phyloP scores from a whole-genome alignment of 2,113 vertebrate genomes.

The Syngnathus typhle region DNA sequence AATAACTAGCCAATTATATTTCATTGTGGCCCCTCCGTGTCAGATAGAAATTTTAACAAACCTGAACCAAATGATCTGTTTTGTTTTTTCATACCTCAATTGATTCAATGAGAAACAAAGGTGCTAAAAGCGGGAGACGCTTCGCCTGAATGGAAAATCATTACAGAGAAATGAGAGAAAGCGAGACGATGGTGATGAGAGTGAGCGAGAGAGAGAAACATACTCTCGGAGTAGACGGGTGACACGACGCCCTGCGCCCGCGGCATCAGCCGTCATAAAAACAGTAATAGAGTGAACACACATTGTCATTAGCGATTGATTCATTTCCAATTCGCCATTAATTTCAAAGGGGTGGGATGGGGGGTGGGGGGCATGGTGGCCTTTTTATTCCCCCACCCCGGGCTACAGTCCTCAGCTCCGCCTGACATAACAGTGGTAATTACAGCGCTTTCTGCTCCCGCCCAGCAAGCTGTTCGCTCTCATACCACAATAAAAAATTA shows the following conservation, averaged over 20 bases:
- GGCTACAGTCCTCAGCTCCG: constrained; percentile 61
- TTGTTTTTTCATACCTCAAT: constrained; percentile 19
- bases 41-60: constrained; percentile 10
- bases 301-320: constrained; percentile 74
- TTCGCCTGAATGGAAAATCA: constrained; percentile 25
- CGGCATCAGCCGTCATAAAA: constrained; percentile 61
- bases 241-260: constrained; percentile 52
- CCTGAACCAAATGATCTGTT: constrained; percentile 21
- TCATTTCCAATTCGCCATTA: constrained; percentile 72
- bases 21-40: not conserved
- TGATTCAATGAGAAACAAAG: constrained; percentile 19
- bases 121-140: constrained; percentile 7
- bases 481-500: constrained; percentile 50
- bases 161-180: constrained; percentile 22
- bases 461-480: constrained; percentile 66
- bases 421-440: constrained; percentile 70
- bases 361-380: constrained; percentile 28
- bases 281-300: constrained; percentile 68
- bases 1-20: not conserved
- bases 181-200: constrained; percentile 37
- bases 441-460: constrained; percentile 51
- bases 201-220: constrained; percentile 13
- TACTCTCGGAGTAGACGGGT: constrained; percentile 39
- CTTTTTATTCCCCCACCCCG: constrained; percentile 59
- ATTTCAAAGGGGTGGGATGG: constrained; percentile 45